A percentile compares a stretch with the other conserved stretches of the same genome.
These are phyloP conservation scores for Steatornis caripensis DNA, from an alignment of 2,113 vertebrate genomes.

Conservation along the genomic window DNA sequence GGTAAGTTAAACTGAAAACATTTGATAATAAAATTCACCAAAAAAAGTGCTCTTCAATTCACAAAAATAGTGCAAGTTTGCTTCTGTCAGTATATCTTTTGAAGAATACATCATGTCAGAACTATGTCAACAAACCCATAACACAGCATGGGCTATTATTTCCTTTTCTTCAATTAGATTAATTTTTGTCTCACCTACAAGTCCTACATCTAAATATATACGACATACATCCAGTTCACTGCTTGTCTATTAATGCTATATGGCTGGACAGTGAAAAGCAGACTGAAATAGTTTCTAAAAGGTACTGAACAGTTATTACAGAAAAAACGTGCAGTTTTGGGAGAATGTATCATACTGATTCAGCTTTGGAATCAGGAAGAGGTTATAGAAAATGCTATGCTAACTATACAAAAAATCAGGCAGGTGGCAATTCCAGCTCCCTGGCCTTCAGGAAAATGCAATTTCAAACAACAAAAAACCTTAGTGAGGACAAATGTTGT, in stretches of 20 bases:
- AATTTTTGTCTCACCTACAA: not conserved
- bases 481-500: not conserved
- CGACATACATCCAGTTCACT: not conserved
- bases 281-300: not conserved
- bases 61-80: not conserved
- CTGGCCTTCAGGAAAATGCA: not conserved
- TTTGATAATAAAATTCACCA: no score
- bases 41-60: not conserved
- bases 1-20: not conserved
- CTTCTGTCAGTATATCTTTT: not conserved
- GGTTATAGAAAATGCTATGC: not conserved
- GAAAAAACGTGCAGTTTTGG: not conserved
- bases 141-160: not conserved
- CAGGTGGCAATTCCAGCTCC: not conserved
- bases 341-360: not conserved
- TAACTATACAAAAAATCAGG: not conserved
- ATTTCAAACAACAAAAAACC: not conserved
- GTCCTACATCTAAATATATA: not conserved
- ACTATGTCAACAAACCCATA: not conserved
- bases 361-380: not conserved
- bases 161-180: not conserved
- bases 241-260: not conserved
- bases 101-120: not conserved
- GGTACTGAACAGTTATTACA: not conserved
- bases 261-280: not conserved